phyloP scores from a whole-genome alignment of 2,888 invertebrate genomes.

The Eupithecia insigniata region DNA sequence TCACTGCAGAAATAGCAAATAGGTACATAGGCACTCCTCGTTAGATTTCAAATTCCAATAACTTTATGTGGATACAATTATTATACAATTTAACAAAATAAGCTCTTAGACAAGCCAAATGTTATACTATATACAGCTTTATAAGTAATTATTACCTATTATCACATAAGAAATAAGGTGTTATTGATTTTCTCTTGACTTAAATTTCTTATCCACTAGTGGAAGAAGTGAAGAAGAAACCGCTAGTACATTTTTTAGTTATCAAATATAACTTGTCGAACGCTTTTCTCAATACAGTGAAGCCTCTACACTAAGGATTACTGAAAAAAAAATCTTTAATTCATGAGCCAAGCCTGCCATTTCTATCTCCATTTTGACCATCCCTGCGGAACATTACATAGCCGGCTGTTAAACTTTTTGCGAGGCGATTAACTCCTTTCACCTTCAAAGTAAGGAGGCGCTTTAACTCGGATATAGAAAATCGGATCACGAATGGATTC shows the following conservation, averaged over 20 bases:
- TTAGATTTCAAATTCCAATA: too few relatives aligned
- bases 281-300: not conserved
- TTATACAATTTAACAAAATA: too few relatives aligned
- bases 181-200: too few relatives aligned
- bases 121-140: too few relatives aligned
- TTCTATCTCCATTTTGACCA: not conserved
- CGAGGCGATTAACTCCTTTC: conserved; percentile 41
- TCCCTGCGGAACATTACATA: not conserved
- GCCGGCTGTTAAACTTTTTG: conserved; percentile 32
- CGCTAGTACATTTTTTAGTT: too few relatives aligned
- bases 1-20: conserved; percentile 28
- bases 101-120: too few relatives aligned
- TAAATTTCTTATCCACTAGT: too few relatives aligned
- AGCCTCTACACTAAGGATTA: not conserved
- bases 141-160: too few relatives aligned
- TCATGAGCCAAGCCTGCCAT: not conserved
- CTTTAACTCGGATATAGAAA: conserved; percentile 53
- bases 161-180: too few relatives aligned
- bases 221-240: too few relatives aligned
- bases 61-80: too few relatives aligned
- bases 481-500: conserved; percentile 50
- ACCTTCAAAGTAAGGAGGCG: conserved; percentile 49
- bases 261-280: not conserved
- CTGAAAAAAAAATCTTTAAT: not conserved
- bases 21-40: not conserved